A percentile compares a stretch with the other conserved stretches of the same genome.
phyloP scores from a whole-genome alignment of 2,113 vertebrate species.

The Parus major region DNA sequence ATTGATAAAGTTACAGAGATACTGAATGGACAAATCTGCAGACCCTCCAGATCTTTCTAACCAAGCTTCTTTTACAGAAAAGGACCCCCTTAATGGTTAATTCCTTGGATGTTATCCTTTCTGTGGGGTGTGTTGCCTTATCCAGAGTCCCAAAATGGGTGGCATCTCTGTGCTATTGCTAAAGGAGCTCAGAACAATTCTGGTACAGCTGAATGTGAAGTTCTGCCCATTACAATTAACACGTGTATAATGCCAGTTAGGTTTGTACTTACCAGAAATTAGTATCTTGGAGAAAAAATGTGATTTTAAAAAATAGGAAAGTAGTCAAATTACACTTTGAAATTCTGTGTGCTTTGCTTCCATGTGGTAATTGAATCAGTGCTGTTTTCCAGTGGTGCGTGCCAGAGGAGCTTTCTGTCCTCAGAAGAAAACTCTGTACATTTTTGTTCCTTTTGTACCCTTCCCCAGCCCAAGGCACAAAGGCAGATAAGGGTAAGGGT shows the following conservation, averaged over 20 bases:
- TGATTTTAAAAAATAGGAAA: neutral
- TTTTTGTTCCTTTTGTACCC: neutral
- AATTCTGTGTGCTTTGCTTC: neutral
- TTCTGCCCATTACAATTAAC: neutral
- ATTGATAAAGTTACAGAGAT: neutral
- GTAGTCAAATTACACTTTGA: neutral
- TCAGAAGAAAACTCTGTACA: neutral
- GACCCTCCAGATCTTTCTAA: neutral
- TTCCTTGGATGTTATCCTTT: neutral
- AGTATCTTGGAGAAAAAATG: neutral
- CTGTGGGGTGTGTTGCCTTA: neutral
- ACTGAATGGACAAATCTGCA: neutral
- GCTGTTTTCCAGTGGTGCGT: neutral
- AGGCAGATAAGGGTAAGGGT: neutral
- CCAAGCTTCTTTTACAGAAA: neutral
- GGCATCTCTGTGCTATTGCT: neutral
- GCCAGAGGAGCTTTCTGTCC: neutral
- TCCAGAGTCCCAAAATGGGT: neutral
- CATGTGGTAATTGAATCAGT: neutral
- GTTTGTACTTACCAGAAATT: neutral
- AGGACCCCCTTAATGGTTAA: neutral
- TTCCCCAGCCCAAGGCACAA: neutral
- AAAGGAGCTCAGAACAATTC: neutral
- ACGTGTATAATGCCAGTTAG: neutral
- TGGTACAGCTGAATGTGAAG: fast-evolving